Base-by-base conservation (phyloP, 1,140 invertebrate genomes). In the Platyscapa corneri region DNA sequence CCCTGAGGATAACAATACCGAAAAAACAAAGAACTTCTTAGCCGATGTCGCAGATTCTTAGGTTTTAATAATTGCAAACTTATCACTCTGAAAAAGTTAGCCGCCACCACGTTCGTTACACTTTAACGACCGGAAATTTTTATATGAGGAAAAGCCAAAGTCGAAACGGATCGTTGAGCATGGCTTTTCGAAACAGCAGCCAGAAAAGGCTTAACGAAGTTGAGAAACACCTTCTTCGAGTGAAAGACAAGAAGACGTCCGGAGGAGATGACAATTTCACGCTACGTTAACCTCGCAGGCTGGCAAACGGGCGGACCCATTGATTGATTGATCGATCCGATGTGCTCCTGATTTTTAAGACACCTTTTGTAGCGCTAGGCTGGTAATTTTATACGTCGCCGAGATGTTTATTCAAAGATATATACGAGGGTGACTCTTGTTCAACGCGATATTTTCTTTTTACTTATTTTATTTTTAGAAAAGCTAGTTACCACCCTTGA, bases 191-290 rank as follows among this genome's bases (percentile, higher is more conserved):
- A 74, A 74, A 60, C 10, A 64, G 7, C 23, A 23, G 1, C 7
- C 14, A 32, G 32, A 7, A 70, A n/a, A 65, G 34, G 37, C 12
- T 60, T 74, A 82, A 82, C 70, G 70, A 82, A 82, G 42, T 70
- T 53, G 30, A 34, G 60, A 80, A 67, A 80, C 78, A 80, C 60
- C 65, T 49, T 72, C 79, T 70, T 12, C 39, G 39, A 8, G 39
- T 46, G 14, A 82, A n/a, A 76, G 70, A 86, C 64, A 64, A 81
- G 56, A 65, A 82, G 34, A 82, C 53, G 39, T 82, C 80, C 34
- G 46, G 49, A 46, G 32, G 67, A 87, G 88, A 89, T 87, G 90
- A 90, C 89, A 91, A 92, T 92, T 92, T 92, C 88, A 91, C 89
- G 91, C 87, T 89, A 89, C 89, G 90, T 92, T 91, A 91, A 87